A percentile compares a stretch with the other conserved stretches of the same genome.
These are phyloP conservation scores for Eustalomyia histrio DNA, from an alignment of 2,888 invertebrate genomes.

Conservation along the genomic window DNA sequence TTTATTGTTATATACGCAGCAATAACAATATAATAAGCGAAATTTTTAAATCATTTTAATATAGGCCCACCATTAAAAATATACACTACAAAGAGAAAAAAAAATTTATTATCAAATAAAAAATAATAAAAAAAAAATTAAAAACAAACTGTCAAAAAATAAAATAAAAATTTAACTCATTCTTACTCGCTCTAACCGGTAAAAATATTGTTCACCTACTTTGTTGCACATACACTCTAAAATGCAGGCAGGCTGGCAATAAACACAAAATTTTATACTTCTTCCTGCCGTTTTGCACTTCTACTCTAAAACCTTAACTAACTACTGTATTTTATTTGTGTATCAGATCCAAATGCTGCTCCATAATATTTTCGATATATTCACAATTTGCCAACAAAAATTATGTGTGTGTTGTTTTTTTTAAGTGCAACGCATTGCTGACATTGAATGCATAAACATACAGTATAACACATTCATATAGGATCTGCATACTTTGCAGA, in stretches of 20 bases:
- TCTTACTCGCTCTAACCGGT: constrained; percentile 65
- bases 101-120: constrained; percentile 21
- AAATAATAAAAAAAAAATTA: no score
- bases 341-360: constrained; percentile 40
- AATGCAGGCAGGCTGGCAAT: background rate
- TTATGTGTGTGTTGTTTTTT: constrained; percentile 44
- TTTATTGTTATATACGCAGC: constrained; percentile 50
- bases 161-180: constrained; percentile 66
- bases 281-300: background rate
- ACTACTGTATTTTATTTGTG: constrained; percentile 16
- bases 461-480: constrained; percentile 24
- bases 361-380: constrained; percentile 56
- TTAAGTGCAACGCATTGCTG: constrained; percentile 66
- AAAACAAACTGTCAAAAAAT: constrained; percentile 61
- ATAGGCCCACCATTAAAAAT: constrained; percentile 71
- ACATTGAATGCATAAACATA: constrained; percentile 68
- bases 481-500: constrained; percentile 4
- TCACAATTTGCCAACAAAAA: constrained; percentile 61
- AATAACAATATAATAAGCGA: constrained; percentile 60
- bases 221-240: constrained; percentile 65
- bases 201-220: constrained; percentile 69
- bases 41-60: constrained; percentile 72
- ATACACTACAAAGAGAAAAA: constrained; percentile 45
- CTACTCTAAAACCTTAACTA: constrained; percentile 44
- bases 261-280: constrained; percentile 14